phyloP scores from a whole-genome alignment of 2,888 invertebrate species.

The Onchidella celtica region DNA sequence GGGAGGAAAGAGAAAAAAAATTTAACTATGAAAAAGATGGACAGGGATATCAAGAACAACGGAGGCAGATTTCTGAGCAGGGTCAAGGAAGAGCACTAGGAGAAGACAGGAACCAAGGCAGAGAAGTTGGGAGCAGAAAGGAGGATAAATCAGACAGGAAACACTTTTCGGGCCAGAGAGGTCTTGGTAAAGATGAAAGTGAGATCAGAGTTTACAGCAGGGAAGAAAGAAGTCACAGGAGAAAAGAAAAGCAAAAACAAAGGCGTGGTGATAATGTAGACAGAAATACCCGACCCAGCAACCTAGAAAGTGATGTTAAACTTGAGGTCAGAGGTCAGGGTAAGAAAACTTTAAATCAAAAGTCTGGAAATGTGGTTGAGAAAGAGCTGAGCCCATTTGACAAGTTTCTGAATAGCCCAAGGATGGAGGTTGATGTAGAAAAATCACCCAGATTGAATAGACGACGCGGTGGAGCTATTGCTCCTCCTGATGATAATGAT shows the following conservation, averaged over 20 bases:
- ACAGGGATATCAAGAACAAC: not conserved
- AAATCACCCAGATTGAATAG: not conserved
- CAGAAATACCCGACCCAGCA: not conserved
- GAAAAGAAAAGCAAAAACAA: not conserved
- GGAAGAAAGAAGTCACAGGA: not conserved
- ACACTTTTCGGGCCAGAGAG: too few relatives aligned
- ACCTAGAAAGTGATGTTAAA: not conserved
- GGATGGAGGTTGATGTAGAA: not conserved
- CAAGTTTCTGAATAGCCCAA: not conserved
- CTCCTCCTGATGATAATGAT: not conserved
- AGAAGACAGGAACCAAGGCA: not conserved
- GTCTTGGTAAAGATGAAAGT: not conserved
- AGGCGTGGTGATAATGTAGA: not conserved
- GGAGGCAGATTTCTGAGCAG: not conserved
- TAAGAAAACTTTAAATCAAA: not conserved
- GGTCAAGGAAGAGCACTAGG: not conserved
- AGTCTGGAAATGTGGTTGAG: not conserved
- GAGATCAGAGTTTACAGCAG: not conserved
- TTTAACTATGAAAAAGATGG: too few relatives aligned
- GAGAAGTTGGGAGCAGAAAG: not conserved
- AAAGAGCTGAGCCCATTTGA: not conserved
- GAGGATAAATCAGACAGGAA: not conserved
- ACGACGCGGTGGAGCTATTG: constrained; percentile 18
- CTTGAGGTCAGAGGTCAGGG: not conserved
- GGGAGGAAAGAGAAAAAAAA: not conserved